Evolutionary conservation across 2,113 vertebrate species (phyloP), one percentile per base, ranked within the genome.

Genomic region (Galemys pyrenaicus): DNA sequence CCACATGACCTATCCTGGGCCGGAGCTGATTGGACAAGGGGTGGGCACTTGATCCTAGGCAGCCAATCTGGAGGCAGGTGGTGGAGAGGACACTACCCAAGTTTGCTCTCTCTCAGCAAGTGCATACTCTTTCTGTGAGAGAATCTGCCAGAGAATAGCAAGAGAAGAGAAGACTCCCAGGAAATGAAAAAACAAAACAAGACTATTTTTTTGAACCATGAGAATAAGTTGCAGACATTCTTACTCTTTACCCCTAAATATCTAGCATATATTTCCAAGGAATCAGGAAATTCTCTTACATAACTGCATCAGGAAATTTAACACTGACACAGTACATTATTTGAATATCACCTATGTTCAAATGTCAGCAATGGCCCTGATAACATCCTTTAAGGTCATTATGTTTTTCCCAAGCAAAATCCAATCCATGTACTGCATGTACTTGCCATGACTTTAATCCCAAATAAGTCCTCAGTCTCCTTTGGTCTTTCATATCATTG

Each of bases 21-120:
- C 24, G 51, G 80, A 91, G 86, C 15, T 92, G 89, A 91, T 4
- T 75, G 86, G 78, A 88, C 51, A 92, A 51, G 39, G 68, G 32
- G 22, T 65, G 41, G 37, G 32, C 62, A 56, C 49, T 41, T 95
- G 90, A 79, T n/a, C 65, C 56, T 26, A 62, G 41, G 39, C 16
- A 82, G 94, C 56, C 78, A 88, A 60, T 81, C 54, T 71, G 5
- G 60, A 92, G 71, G 37, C 77, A 78, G 19, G 20, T 85, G 73
- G 44, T 32, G 5, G 28, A 64, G 58, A 89, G 75, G 15, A 64
- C 9, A 37, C 84, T 64, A n/a, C 15, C 79, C 58, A 28, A 54
- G 7, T 2, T 20, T 2, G 2, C 22, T 56, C 26, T 41, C 68
- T 44, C 58, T 77, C 62, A 91, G 46, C 35, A 88, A 77, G 73